Base-by-base conservation (phyloP, 2,888 invertebrate genomes). In the Tenthredo scrophulariae region DNA sequence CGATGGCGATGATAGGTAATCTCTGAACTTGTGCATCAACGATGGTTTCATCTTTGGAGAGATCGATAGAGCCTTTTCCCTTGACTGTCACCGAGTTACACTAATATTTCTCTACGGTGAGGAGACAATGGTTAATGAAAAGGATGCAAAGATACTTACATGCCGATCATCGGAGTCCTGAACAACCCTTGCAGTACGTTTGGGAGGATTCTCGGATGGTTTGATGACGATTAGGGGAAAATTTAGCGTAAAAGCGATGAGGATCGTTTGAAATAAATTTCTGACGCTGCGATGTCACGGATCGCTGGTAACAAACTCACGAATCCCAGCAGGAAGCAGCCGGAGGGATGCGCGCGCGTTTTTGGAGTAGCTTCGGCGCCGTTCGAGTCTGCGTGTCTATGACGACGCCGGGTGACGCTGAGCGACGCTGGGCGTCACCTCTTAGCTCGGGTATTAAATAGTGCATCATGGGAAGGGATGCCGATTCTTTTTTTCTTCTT, bases 391-490 rank as follows among this genome's bases (percentile, higher is more conserved):
- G 92, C 91, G 91, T 90, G 88, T 62, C 80, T 80, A 62, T 83
- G 67, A 67, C 67, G 83, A 86, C 84, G 86, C 86, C 89, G 88
- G 85, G 88, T 86, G 86, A 88, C 87, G 86, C 86, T 70, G 83
- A 86, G 86, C 89, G 89, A 89, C 89, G 89, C 89, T 91, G 92
- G 92, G 92, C 92, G 92, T 93, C 93, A 91, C 93, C 93, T 83
- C 46, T 26, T 46, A 62, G 67, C 29, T 92, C 91, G 89, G 85
- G 87, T 89, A 89, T 90, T 91, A 89, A 90, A 91, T 89, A 87
- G 85, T 84, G 87, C 74, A 86, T 86, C 87, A 86, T 85, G 86
- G 87, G 85, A 86, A 87, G 88, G 87, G 86, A 86, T 85, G 86
- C 84, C 86, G 33, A 29, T 74, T 50, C 40, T 15, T 29, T 50